These are phyloP conservation scores for Lasioglossum morio DNA, from an alignment of 2,888 invertebrate genomes.

Conservation along the genomic window DNA sequence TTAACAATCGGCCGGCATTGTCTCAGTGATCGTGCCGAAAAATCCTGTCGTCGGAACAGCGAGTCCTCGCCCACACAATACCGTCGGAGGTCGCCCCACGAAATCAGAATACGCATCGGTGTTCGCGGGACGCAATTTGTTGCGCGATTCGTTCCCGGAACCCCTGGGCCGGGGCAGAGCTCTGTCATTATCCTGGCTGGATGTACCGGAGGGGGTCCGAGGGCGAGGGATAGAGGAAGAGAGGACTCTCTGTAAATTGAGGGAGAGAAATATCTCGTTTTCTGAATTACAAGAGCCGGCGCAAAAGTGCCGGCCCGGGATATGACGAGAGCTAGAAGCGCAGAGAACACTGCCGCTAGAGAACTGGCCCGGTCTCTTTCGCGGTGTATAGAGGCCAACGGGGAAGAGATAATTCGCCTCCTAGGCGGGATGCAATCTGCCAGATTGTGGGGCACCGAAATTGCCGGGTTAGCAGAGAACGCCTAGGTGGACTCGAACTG, in stretches of 20 bases:
- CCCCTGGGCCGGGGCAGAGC: slow-evolving; percentile 53
- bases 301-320: slow-evolving; percentile 45
- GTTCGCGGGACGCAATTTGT: slow-evolving; percentile 63
- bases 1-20: neutral
- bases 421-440: slow-evolving; percentile 77
- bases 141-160: slow-evolving; percentile 67
- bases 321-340: slow-evolving; percentile 24
- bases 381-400: slow-evolving; percentile 18
- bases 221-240: slow-evolving; percentile 10
- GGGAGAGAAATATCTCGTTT: slow-evolving; percentile 51
- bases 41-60: neutral
- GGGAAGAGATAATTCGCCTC: slow-evolving; percentile 61
- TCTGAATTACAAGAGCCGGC: slow-evolving; percentile 60
- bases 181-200: slow-evolving; percentile 69
- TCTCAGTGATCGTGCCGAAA: neutral
- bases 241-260: slow-evolving; percentile 36
- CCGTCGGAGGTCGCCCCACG: neutral
- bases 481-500: slow-evolving; percentile 33
- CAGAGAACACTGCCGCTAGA: slow-evolving; percentile 28
- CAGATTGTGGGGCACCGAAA: slow-evolving; percentile 80
- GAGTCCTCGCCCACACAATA: neutral
- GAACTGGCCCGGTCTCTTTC: slow-evolving; percentile 16
- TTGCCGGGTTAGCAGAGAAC: slow-evolving; percentile 74
- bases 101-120: slow-evolving; percentile 27
- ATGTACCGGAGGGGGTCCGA: neutral